phyloP scores from a whole-genome alignment of 1,140 invertebrate species.

The Diorhabda elongata region DNA sequence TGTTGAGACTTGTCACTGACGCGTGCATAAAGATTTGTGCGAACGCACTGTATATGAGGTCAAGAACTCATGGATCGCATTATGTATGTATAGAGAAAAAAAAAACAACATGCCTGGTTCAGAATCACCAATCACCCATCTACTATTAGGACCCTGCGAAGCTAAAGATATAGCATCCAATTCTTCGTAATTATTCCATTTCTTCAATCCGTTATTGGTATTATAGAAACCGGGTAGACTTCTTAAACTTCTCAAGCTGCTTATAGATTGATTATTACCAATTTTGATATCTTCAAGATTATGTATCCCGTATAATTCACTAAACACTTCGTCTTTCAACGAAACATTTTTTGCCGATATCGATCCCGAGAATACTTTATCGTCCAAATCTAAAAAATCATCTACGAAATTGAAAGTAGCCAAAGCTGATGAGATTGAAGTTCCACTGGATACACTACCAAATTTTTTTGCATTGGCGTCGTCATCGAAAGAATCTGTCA shows the following conservation, averaged over 20 bases:
- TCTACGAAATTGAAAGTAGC: slow-evolving; percentile 26
- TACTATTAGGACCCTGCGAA: slow-evolving; percentile 26
- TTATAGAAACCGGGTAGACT: slow-evolving; percentile 31
- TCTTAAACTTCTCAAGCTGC: slow-evolving; percentile 32
- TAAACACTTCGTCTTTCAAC: slow-evolving; percentile 20
- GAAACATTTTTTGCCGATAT: slow-evolving; percentile 20
- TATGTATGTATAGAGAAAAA: not conserved
- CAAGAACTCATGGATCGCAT: too few species aligned
- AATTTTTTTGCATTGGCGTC: slow-evolving; percentile 6
- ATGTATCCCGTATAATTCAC: slow-evolving; percentile 38
- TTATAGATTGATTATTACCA: slow-evolving; percentile 23
- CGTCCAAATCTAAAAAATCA: slow-evolving; percentile 36
- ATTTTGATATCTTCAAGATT: slow-evolving; percentile 24
- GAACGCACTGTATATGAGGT: too few species aligned
- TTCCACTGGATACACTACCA: slow-evolving; percentile 18
- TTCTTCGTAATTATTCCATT: slow-evolving; percentile 39
- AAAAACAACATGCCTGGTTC: slow-evolving; percentile 44
- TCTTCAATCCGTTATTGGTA: slow-evolving; percentile 32
- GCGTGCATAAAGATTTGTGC: too few species aligned
- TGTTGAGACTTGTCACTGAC: too few species aligned
- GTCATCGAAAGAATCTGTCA: slow-evolving; percentile 23
- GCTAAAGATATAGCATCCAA: slow-evolving; percentile 33
- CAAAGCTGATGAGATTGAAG: slow-evolving; percentile 26
- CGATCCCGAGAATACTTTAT: slow-evolving; percentile 34
- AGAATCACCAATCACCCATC: slow-evolving; percentile 39